Evolutionary conservation across 2,888 invertebrate species (phyloP).

Genomic region (Brachypalpus laphriformis): DNA sequence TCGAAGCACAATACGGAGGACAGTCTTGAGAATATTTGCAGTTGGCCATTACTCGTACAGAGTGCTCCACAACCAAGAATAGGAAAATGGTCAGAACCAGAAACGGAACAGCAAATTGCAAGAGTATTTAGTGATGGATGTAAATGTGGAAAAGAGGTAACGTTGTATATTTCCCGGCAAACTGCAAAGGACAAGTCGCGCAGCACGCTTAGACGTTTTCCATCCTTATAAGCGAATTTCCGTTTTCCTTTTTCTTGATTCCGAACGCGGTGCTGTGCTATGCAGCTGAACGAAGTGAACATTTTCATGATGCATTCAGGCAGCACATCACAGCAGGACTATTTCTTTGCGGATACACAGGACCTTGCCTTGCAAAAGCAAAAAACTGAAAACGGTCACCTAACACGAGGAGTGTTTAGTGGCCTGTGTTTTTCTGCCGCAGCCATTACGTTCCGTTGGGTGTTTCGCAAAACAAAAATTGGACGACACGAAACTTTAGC

Average conservation of each 20-base stretch:
- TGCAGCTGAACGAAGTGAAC: conserved; percentile 44
- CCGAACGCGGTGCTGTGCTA: conserved; percentile 10
- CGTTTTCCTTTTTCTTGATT: conserved; percentile 15
- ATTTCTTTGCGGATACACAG: conserved; percentile 8
- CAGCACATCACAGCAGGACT: conserved; percentile 25
- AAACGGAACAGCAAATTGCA: conserved; percentile 4
- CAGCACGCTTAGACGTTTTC: conserved; percentile 58
- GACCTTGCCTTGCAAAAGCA: neutral
- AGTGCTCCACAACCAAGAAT: conserved; percentile 5
- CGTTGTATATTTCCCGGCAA: conserved; percentile 25
- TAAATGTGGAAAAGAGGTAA: conserved; percentile 1
- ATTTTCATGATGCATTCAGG: conserved; percentile 36
- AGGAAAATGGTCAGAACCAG: conserved; percentile 14
- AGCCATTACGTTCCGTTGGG: neutral
- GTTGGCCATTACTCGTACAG: conserved; percentile 21
- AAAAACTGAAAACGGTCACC: neutral
- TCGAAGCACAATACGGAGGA: neutral
- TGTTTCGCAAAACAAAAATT: neutral
- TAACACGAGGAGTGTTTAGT: neutral
- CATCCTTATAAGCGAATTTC: conserved; percentile 52
- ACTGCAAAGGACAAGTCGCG: conserved; percentile 49
- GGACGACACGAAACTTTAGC: neutral
- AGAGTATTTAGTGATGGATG: conserved; percentile 29
- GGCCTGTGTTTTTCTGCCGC: conserved; percentile 2
- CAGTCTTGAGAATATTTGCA: conserved; percentile 1